Evolutionary conservation across 2,888 invertebrate genomes (phyloP).

Genomic region (Branchellion lobata): DNA sequence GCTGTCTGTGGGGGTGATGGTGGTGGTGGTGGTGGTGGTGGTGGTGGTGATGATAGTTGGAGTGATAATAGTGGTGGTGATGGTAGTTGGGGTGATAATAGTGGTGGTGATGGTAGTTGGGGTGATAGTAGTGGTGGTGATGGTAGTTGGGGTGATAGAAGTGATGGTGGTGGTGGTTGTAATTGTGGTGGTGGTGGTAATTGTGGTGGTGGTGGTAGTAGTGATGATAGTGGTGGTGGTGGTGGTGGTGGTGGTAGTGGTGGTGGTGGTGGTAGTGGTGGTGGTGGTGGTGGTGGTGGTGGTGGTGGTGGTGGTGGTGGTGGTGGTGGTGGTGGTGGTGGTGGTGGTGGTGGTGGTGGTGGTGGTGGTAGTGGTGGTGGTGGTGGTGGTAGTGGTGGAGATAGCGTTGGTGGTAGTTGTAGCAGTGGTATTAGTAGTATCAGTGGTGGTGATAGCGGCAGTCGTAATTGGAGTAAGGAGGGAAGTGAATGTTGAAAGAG

Average conservation of each 20-base stretch:
- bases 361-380: neutral
- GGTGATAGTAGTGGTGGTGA: neutral
- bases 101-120: neutral
- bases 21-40: neutral
- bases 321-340: neutral
- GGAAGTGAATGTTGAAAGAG: neutral
- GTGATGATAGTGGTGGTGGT: neutral
- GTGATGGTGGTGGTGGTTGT: neutral
- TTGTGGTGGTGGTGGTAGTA: neutral
- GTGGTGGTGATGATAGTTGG: neutral
- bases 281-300: neutral
- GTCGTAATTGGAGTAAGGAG: conserved; percentile 10
- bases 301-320: neutral
- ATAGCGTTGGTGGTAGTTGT: conserved; percentile 15
- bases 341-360: neutral
- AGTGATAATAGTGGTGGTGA: neutral
- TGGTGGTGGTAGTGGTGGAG: conserved; percentile 8
- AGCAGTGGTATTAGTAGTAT: conserved; percentile 26
- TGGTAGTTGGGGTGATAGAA: no score
- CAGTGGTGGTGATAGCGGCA: conserved; percentile 17
- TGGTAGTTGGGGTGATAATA: neutral
- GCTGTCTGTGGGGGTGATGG: no score
- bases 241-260: neutral
- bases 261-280: neutral
- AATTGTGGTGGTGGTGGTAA: neutral